These are phyloP conservation scores for Phoeniculus purpureus DNA, from an alignment of 2,797 vertebrate species.

Conservation along the genomic window DNA sequence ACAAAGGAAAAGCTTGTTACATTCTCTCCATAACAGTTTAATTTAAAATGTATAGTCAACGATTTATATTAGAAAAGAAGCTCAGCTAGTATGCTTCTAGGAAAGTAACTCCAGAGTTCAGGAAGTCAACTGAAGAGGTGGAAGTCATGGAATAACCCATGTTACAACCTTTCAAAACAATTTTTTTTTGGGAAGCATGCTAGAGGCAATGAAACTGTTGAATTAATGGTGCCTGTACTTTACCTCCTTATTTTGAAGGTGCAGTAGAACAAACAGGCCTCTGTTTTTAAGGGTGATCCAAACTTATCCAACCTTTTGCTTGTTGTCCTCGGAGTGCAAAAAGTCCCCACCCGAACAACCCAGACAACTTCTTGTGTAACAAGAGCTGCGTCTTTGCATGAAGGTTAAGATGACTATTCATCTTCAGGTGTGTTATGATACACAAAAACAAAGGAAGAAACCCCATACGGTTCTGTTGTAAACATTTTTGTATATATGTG, in stretches of 20 bases:
- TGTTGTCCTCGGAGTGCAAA: constrained; percentile 18
- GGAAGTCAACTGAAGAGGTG: constrained; percentile 61
- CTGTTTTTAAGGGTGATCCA: constrained; percentile 60
- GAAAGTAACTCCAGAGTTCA: constrained; percentile 59
- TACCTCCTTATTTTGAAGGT: constrained; percentile 70
- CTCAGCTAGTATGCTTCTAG: constrained; percentile 64
- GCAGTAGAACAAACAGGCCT: constrained; percentile 48
- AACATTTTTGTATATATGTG: constrained; percentile 79
- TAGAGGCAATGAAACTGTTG: constrained; percentile 47
- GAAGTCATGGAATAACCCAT: constrained; percentile 39
- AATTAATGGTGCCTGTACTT: constrained; percentile 65
- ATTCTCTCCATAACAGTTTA: constrained; percentile 75
- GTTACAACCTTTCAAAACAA: constrained; percentile 58
- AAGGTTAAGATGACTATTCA: constrained; percentile 69
- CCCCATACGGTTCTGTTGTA: constrained; percentile 63
- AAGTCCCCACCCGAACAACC: not conserved
- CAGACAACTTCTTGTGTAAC: constrained; percentile 50
- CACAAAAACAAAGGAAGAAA: constrained; percentile 24
- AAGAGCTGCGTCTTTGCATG: constrained; percentile 60
- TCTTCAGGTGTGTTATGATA: constrained; percentile 62
- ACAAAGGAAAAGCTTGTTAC: constrained; percentile 77
- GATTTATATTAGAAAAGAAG: constrained; percentile 71
- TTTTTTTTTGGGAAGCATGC: constrained; percentile 46
- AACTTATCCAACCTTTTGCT: constrained; percentile 21
- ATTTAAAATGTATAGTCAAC: constrained; percentile 73